phyloP scores from a whole-genome alignment of 2,113 vertebrate genomes.

The Thunnus maccoyii region DNA sequence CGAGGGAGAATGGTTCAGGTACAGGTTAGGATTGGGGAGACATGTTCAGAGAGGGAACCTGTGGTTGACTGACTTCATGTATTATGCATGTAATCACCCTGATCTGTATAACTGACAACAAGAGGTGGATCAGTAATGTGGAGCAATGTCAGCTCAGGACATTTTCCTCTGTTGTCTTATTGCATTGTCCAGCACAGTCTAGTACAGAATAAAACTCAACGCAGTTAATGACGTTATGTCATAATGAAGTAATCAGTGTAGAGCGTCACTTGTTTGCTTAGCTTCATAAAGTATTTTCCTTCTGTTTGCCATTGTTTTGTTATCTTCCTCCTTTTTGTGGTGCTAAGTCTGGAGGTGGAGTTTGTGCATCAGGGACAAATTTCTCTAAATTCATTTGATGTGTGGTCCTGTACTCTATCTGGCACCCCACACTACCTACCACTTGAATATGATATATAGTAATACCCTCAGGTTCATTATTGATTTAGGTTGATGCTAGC shows the following conservation, averaged over 20 bases:
- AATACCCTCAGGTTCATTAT: conserved; percentile 49
- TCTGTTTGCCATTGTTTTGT: conserved; percentile 29
- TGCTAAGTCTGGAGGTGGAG: conserved; percentile 30
- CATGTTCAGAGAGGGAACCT: conserved; percentile 23
- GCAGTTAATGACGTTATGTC: not conserved
- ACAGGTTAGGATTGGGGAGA: conserved; percentile 32
- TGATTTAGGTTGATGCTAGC: conserved; percentile 61
- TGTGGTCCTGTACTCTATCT: conserved; percentile 38
- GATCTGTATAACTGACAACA: conserved; percentile 43
- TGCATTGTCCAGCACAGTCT: conserved; percentile 18
- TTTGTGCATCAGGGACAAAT: conserved; percentile 55
- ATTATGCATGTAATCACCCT: conserved; percentile 61
- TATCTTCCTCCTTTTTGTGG: conserved; percentile 18
- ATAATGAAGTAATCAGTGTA: conserved; percentile 4
- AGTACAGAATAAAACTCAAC: not conserved
- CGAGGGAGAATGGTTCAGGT: conserved; percentile 20
- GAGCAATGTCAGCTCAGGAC: conserved; percentile 19
- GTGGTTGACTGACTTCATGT: conserved; percentile 62
- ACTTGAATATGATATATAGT: conserved; percentile 71
- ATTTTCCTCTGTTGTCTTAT: conserved; percentile 2
- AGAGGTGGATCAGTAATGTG: conserved; percentile 31
- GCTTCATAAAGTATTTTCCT: not conserved
- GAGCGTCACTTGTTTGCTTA: conserved; percentile 3
- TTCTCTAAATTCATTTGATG: conserved; percentile 58
- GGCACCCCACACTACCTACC: conserved; percentile 42